Conservation (phyloP, 2,113 vertebrate species). For the Oryzias melastigma region DNA sequence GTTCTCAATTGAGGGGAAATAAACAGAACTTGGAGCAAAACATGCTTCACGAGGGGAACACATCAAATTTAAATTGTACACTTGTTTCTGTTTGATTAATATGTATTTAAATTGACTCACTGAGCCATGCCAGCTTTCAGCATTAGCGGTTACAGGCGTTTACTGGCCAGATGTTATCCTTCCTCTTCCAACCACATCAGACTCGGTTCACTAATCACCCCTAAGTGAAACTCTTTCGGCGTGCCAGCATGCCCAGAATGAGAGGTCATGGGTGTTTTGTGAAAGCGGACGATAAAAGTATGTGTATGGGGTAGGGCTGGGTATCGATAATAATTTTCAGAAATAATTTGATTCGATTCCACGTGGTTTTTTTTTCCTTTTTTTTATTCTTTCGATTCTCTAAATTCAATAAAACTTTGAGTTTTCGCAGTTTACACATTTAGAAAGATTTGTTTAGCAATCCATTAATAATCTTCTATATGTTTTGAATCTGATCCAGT, state of each 20-base stretch:
- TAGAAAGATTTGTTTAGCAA: no score
- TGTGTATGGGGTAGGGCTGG: no score
- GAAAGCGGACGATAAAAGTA: no score
- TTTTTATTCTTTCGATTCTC: no score
- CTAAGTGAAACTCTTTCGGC: not conserved
- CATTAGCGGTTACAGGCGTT: slow-evolving; percentile 30
- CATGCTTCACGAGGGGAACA: not conserved
- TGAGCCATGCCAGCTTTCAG: slow-evolving; percentile 21
- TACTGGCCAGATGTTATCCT: slow-evolving; percentile 43
- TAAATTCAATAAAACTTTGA: no score
- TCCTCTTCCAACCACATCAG: slow-evolving; percentile 26
- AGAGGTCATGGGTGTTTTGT: slow-evolving; percentile 11
- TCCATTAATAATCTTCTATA: no score
- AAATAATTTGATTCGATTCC: no score
- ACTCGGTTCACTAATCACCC: slow-evolving; percentile 4
- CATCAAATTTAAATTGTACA: slow-evolving; percentile 1
- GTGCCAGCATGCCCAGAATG: slow-evolving; percentile 3
- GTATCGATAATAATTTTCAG: no score
- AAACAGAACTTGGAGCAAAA: not conserved
- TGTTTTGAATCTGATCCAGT: no score
- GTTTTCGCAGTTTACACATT: no score
- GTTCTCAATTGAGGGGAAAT: no score
- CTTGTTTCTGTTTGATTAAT: slow-evolving; percentile 22
- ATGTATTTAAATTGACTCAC: slow-evolving; percentile 25
- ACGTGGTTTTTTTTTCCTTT: no score